Conservation (phyloP, 2,797 vertebrate species). For the Anableps anableps region DNA sequence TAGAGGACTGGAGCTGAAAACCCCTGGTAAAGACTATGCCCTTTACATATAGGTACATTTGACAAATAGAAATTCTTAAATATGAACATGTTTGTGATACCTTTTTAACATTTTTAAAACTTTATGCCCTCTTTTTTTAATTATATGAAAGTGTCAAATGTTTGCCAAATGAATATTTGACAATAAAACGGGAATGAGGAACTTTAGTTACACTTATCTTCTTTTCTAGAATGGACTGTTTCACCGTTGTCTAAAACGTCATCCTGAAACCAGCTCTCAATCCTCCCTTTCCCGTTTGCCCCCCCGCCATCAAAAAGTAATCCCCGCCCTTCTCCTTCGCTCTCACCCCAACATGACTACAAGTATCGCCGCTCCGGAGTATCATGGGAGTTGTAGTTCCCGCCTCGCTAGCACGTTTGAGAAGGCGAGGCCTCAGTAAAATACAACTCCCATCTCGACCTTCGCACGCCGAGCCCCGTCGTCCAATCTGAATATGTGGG, state of each 20-base stretch:
- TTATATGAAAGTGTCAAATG: background rate
- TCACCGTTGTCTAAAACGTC: background rate
- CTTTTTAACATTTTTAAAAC: background rate
- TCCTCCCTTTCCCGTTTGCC: constrained; percentile 78
- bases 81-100: background rate
- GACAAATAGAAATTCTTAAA: background rate
- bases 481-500: constrained; percentile 87
- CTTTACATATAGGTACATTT: background rate
- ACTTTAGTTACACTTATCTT: background rate
- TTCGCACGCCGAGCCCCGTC: constrained; percentile 73
- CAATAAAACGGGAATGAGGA: background rate
- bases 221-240: background rate
- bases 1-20: background rate
- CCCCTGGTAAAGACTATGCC: background rate
- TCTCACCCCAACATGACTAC: constrained; percentile 81
- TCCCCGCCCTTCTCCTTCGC: constrained; percentile 78
- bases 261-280: constrained; percentile 40
- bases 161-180: background rate
- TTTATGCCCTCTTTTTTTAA: background rate
- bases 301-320: constrained; percentile 76
- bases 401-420: constrained; percentile 12
- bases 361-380: constrained; percentile 27
- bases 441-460: constrained; percentile 85
- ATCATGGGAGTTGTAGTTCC: constrained; percentile 77
- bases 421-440: constrained; percentile 73